Conservation (phyloP, 2,797 vertebrate genomes). For the Choloepus didactylus region DNA sequence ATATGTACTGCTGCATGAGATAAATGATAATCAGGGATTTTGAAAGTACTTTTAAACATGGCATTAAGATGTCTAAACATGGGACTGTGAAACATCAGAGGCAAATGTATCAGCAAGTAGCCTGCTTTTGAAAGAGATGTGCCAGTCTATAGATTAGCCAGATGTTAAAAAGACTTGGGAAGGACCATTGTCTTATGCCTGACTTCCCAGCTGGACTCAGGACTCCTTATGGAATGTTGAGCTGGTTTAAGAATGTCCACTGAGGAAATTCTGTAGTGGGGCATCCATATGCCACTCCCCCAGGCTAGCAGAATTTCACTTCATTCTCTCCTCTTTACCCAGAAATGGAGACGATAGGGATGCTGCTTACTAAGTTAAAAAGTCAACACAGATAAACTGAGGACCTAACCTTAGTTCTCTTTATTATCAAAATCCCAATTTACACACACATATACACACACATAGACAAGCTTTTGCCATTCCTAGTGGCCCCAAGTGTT, state of each 20-base stretch:
- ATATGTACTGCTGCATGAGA: constrained; percentile 77
- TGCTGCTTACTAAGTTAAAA: neutral
- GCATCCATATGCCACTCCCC: neutral
- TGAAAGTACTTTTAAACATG: constrained; percentile 61
- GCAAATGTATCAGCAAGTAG: neutral
- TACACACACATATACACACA: neutral
- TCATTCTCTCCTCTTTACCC: neutral
- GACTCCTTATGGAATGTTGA: neutral
- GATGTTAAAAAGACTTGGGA: neutral
- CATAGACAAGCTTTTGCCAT: neutral
- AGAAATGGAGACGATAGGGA: neutral
- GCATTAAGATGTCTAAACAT: constrained; percentile 62
- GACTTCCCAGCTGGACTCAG: neutral
- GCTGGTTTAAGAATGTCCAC: neutral
- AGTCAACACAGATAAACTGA: neutral
- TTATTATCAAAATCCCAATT: neutral
- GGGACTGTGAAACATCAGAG: neutral
- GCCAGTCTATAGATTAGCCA: neutral
- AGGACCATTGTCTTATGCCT: neutral
- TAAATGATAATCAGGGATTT: constrained; percentile 80
- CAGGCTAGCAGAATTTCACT: neutral
- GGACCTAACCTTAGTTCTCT: no score
- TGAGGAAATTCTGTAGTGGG: neutral
- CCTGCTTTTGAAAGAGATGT: neutral
- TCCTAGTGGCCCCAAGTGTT: neutral